Base-by-base conservation (phyloP, 1,140 invertebrate species). In the Chelonus insularis region DNA sequence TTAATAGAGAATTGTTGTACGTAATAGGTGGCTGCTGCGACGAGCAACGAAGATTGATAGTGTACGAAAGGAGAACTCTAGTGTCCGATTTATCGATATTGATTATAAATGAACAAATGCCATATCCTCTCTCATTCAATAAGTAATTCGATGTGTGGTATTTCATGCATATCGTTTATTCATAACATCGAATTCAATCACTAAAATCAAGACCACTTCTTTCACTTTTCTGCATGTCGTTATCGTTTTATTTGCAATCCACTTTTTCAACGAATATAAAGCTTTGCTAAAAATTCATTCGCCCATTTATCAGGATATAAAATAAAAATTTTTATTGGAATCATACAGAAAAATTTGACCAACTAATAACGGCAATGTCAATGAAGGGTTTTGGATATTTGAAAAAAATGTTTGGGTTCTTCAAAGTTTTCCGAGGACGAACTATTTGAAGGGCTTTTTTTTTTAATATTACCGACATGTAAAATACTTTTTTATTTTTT, bases 31-130 rank as follows among this genome's bases (percentile, higher is more conserved):
- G 60, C 48, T 48, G 32, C 39, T 39, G 59, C 61, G 47, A 16
- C 61, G 62, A 70, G 47, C 64, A 61, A 71, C 69, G 68, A 68
- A 68, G 66, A 69, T 69, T 60, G 64, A 69, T 68, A 47, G 55
- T 45, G 12, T 1, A 18, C 11, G 23, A 23, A 48, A 23, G 45
- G n/a, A 18, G 25, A 4, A 16, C 25, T 4, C 12, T 8, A 9
- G 3, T 16, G 14, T 4, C 16, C 41, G 14, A 43, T 43, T 16
- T 43, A 43, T 32, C 12, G 2, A 36, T 34, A 32, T 52, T 25
- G 50, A 52, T 52, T 29, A 32, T n/a, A 39, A 5, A 39, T 39
- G 36, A 43, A 25, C 39, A 9, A 57, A 57, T 29, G 21, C n/a
- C 23, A 57, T 47, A 47, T 45, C n/a, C 41, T 41, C 20, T 41